phyloP scores from a whole-genome alignment of 2,113 vertebrate genomes.

The Ammodytes dubius region DNA sequence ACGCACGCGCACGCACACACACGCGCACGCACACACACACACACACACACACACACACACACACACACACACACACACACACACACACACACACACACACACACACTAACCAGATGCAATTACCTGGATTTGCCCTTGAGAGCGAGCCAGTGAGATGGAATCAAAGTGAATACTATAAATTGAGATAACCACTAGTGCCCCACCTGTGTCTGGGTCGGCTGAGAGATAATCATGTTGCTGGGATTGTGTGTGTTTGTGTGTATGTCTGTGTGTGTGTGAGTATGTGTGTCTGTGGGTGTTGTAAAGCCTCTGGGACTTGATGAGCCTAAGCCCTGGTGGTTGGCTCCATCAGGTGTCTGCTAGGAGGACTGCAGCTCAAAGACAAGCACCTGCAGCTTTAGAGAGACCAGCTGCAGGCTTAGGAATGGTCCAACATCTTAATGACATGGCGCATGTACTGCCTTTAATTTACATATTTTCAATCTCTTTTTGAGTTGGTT shows the following conservation, averaged over 20 bases:
- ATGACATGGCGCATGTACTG: background rate
- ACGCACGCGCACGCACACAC: too few relatives aligned
- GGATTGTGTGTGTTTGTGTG: background rate
- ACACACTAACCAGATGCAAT: background rate
- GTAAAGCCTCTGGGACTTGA: background rate
- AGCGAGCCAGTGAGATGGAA: slow-evolving; percentile 18
- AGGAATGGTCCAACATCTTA: background rate
- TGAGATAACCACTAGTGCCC: background rate
- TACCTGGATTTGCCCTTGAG: slow-evolving; percentile 38
- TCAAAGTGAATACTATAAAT: slow-evolving; percentile 23
- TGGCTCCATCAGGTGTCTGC: slow-evolving; percentile 56
- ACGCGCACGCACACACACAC: slow-evolving; percentile 12
- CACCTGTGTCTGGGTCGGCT: slow-evolving; percentile 6
- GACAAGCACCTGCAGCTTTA: background rate
- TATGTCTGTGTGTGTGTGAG: too few relatives aligned
- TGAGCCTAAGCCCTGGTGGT: background rate
- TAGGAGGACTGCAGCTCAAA: slow-evolving; percentile 28
- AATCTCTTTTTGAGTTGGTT: background rate
- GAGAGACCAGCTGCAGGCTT: background rate
- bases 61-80: background rate
- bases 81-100: slow-evolving; percentile 8
- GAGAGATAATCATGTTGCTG: slow-evolving; percentile 20
- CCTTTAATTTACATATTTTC: background rate
- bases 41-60: background rate
- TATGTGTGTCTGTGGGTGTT: background rate